phyloP scores from a whole-genome alignment of 2,113 vertebrate species.

The Gila orcuttii region DNA sequence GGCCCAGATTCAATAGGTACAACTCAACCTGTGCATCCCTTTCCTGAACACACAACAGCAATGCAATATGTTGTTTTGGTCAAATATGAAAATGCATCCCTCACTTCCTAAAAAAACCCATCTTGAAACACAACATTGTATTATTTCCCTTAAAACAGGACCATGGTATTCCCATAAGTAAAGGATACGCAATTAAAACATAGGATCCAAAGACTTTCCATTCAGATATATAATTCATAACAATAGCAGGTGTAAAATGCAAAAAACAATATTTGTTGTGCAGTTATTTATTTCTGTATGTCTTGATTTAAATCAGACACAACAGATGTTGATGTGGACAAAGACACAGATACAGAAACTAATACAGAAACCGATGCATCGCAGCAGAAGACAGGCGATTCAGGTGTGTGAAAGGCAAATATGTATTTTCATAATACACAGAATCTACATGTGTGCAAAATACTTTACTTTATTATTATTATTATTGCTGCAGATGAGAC shows the following conservation, averaged over 20 bases:
- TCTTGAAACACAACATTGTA: neutral
- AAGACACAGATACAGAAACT: neutral
- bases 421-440: neutral
- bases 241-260: neutral
- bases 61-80: neutral
- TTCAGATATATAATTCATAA: neutral
- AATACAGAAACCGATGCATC: slow-evolving; percentile 9
- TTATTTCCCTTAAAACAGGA: neutral
- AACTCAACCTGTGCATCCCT: neutral
- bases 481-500: slow-evolving; percentile 18
- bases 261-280: neutral
- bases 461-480: neutral
- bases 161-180: neutral
- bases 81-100: neutral
- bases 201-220: too few relatives aligned
- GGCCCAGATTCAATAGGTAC: slow-evolving; percentile 37
- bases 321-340: neutral
- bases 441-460: neutral
- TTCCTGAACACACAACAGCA: neutral
- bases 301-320: slow-evolving; percentile 13
- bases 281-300: neutral
- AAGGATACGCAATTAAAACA: neutral
- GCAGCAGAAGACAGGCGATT: neutral
- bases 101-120: neutral
- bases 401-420: slow-evolving; percentile 11